phyloP scores from a whole-genome alignment of 2,113 vertebrate species.

The Cephalophus harveyi region DNA sequence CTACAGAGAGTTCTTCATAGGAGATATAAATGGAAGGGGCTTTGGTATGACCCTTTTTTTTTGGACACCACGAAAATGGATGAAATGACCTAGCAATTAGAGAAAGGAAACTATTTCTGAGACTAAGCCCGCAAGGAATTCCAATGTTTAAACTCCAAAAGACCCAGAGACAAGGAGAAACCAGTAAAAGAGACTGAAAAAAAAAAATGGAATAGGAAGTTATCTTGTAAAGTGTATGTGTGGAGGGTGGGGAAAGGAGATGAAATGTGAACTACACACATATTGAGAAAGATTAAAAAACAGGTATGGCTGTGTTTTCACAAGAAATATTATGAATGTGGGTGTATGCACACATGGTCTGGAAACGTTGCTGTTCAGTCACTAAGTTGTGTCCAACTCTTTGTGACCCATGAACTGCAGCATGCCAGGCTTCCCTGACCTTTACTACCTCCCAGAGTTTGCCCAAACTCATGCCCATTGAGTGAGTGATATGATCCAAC shows the following conservation, averaged over 20 bases:
- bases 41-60: not conserved
- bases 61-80: not conserved
- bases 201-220: not conserved
- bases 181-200: not conserved
- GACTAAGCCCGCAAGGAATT: not conserved
- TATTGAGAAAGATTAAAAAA: not conserved
- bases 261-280: not conserved
- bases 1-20: not conserved
- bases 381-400: not conserved
- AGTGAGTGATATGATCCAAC: not conserved
- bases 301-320: not conserved
- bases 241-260: rapidly evolving
- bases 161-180: not conserved
- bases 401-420: not conserved
- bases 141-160: not conserved
- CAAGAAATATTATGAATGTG: not conserved
- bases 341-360: not conserved
- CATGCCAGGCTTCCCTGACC: not conserved
- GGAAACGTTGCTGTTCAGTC: rapidly evolving
- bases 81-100: not conserved
- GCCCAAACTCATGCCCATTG: not conserved
- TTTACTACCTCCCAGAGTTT: not conserved
- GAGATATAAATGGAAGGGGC: not conserved
- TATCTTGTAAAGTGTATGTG: not conserved
- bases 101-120: not conserved